Percentiles rank a stretch among this genome's conserved stretches.
Evolutionary conservation across 2,797 vertebrate genomes (phyloP).

Genomic region (Danio tinwini): DNA sequence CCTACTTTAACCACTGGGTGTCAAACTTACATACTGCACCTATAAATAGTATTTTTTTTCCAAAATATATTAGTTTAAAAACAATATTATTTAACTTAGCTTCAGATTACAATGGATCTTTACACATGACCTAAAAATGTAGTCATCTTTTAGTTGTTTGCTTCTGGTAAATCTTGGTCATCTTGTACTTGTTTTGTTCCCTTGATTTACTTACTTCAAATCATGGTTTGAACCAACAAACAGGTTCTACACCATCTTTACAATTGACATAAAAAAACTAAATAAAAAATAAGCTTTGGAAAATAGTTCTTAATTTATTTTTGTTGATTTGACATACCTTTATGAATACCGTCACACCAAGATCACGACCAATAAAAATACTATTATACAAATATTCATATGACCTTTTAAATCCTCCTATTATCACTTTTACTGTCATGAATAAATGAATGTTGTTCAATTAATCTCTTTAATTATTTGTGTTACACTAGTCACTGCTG

Average conservation of each 20-base stretch:
- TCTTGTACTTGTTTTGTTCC: neutral
- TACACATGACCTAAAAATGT: neutral
- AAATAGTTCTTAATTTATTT: neutral
- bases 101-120: neutral
- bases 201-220: neutral
- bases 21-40: too few species aligned
- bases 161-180: neutral
- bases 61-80: too few species aligned
- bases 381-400: too few species aligned
- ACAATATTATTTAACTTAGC: too few species aligned
- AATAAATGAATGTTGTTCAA: neutral
- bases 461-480: neutral
- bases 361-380: conserved; percentile 2
- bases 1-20: too few species aligned
- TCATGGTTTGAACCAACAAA: neutral
- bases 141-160: neutral
- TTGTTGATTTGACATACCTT: neutral
- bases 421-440: neutral
- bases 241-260: too few species aligned
- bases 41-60: too few species aligned
- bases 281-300: neutral
- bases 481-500: neutral
- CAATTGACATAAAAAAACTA: neutral
- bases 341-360: neutral
- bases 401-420: neutral